These are phyloP conservation scores for Bubalus kerabau DNA, from an alignment of 2,113 vertebrate species.

Conservation along the genomic window DNA sequence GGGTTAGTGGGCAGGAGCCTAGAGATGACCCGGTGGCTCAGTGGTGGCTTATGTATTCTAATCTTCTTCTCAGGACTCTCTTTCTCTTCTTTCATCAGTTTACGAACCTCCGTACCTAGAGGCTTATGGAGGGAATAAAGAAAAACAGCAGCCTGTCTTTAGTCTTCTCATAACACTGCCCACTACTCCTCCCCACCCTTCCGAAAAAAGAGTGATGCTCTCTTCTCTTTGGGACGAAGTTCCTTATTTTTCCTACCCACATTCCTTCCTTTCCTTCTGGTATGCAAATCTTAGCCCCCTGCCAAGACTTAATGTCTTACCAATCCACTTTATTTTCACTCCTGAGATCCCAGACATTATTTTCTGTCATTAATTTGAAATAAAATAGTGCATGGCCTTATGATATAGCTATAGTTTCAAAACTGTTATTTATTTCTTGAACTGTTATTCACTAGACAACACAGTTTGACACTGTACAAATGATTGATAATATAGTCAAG, in stretches of 20 bases:
- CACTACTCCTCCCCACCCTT: background rate
- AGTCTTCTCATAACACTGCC: background rate
- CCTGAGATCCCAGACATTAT: background rate
- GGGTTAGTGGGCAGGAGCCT: background rate
- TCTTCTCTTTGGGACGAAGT: background rate
- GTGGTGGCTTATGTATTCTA: background rate
- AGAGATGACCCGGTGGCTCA: background rate
- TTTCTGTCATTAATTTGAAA: background rate
- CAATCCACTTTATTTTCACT: background rate
- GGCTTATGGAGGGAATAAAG: background rate
- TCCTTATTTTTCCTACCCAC: background rate
- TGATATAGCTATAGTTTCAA: background rate
- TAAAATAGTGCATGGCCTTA: background rate
- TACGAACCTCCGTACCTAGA: background rate
- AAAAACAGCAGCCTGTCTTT: background rate
- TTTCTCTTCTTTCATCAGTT: background rate
- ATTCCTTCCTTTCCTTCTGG: background rate
- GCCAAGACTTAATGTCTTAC: background rate
- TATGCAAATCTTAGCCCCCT: background rate
- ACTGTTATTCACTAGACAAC: background rate
- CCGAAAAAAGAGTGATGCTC: background rate
- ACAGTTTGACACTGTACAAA: background rate
- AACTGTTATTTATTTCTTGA: background rate
- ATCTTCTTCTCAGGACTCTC: background rate
- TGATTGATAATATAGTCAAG: background rate